Evolutionary conservation across 2,888 invertebrate genomes (phyloP), one percentile per base, ranked within the genome.

Genomic region (Apomyelois bistriatella): DNA sequence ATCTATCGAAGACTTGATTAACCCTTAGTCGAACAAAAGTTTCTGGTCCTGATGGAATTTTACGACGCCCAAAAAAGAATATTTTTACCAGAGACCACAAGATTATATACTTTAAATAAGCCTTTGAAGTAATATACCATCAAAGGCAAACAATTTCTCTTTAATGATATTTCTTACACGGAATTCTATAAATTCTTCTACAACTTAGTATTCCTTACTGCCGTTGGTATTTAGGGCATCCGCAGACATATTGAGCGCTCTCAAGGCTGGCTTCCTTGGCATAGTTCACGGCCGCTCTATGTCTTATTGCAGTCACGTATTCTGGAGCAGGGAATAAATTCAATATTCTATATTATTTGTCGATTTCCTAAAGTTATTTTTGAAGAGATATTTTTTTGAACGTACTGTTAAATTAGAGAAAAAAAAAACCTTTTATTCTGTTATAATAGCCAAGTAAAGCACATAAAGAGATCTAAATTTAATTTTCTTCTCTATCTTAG

Each of bases 271-370:
- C 13, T 30, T 43, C 41, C 28, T 43, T 28, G 28, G 42, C 28
- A 22, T 13, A 43, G 54, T 47, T 54, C 50, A 28, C 41, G 48
- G 38, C 30, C 40, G 16, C 28, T 32, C 51, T 42, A 28, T 7
- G 4, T 28, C 32, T 28, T 13, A 43, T 43, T 43, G 12, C 28
- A 28, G 28, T 43, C 42, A 43, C 42, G 42, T 43, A 43, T 12
- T 28, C 9, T 9, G 2, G 10, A 28, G 28, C 12, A 13, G 28
- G 28, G 42, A 43, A 40, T 40, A 15, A 38, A 41, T 43, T 43
- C 28, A 28, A 30, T 28, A 43, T 43, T 28, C 12, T 43, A 42
- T 55, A 49, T 53, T 22, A 35, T 15, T 15, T 32, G 46, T 46
- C 35, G 38, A 28, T 52, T 46, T 35, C 10, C 30, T 15, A 22